Conservation (phyloP, 2,797 vertebrate genomes). For the Cyprinodon diabolis region DNA sequence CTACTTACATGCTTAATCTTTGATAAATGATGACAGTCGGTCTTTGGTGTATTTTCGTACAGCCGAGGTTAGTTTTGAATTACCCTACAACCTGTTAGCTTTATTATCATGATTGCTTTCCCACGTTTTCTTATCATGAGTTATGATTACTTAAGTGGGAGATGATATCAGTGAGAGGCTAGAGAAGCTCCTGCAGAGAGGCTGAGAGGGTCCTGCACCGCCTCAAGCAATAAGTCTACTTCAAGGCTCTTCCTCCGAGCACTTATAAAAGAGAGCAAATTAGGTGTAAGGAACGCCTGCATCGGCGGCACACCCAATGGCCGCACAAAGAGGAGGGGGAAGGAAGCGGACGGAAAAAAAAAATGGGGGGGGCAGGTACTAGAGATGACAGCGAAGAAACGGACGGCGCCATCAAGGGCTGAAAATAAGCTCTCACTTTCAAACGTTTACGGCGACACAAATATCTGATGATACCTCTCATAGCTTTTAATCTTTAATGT, state of each 20-base stretch:
- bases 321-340: constrained; percentile 9
- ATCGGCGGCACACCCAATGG: constrained; percentile 28
- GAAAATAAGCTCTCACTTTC: constrained; percentile 76
- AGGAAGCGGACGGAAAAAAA: neutral
- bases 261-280: constrained; percentile 74
- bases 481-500: constrained; percentile 84
- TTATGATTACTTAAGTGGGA: constrained; percentile 65
- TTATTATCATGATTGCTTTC: too few species aligned
- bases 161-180: constrained; percentile 62
- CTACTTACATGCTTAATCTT: neutral
- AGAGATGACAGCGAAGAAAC: constrained; percentile 62
- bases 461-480: constrained; percentile 79
- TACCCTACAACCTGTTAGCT: too few species aligned
- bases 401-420: constrained; percentile 63
- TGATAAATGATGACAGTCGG: neutral
- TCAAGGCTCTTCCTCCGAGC: constrained; percentile 71
- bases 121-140: constrained; percentile 49
- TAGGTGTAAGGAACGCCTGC: constrained; percentile 60
- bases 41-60: neutral
- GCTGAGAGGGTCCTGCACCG: constrained; percentile 72
- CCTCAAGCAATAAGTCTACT: constrained; percentile 70
- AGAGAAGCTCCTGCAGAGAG: constrained; percentile 63
- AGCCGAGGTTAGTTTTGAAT: neutral
- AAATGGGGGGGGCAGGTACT: constrained; percentile 27
- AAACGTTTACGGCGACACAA: constrained; percentile 74